Percentiles rank a stretch among this genome's conserved stretches.
Evolutionary conservation across 1,140 invertebrate species (phyloP).

Genomic region (Procambarus virginalis): DNA sequence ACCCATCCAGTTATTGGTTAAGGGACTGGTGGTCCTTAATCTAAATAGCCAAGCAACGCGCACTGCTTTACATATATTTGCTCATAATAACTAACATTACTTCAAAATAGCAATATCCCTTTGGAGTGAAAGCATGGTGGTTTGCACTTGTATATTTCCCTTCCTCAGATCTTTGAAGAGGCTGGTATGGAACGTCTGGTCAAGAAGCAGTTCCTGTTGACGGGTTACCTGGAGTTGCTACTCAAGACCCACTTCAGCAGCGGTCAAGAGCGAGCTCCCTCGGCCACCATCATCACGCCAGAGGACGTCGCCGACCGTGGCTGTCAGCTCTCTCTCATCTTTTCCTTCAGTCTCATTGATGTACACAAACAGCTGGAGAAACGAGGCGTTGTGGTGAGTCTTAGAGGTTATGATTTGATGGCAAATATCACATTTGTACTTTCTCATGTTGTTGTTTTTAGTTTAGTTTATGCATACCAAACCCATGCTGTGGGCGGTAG

Average conservation of each 20-base stretch:
- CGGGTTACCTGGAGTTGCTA: constrained; percentile 78
- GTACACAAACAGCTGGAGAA: constrained; percentile 76
- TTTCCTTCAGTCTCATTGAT: constrained; percentile 73
- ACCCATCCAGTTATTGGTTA: too few species aligned
- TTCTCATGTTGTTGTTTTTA: too few species aligned
- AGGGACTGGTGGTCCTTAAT: too few species aligned
- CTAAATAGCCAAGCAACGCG: too few species aligned
- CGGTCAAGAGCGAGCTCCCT: constrained; percentile 67
- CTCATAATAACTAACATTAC: too few species aligned
- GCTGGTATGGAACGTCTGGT: constrained; percentile 75
- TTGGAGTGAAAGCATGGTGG: too few species aligned
- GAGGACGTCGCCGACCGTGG: constrained; percentile 76
- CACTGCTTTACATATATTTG: too few species aligned
- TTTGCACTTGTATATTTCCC: background rate
- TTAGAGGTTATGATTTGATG: too few species aligned
- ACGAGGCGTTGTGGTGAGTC: constrained; percentile 77
- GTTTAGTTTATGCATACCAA: too few species aligned
- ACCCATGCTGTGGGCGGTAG: too few species aligned
- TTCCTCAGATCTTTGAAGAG: constrained; percentile 76
- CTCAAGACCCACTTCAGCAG: constrained; percentile 44
- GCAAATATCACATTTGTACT: too few species aligned
- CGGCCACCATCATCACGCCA: constrained; percentile 77
- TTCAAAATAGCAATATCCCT: too few species aligned
- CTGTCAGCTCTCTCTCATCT: constrained; percentile 77
- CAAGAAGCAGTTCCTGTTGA: constrained; percentile 77